Percentiles rank a stretch among this genome's conserved stretches.
These are phyloP conservation scores for Xenopus borealis DNA, from an alignment of 2,113 vertebrate species.

Conservation along the genomic window DNA sequence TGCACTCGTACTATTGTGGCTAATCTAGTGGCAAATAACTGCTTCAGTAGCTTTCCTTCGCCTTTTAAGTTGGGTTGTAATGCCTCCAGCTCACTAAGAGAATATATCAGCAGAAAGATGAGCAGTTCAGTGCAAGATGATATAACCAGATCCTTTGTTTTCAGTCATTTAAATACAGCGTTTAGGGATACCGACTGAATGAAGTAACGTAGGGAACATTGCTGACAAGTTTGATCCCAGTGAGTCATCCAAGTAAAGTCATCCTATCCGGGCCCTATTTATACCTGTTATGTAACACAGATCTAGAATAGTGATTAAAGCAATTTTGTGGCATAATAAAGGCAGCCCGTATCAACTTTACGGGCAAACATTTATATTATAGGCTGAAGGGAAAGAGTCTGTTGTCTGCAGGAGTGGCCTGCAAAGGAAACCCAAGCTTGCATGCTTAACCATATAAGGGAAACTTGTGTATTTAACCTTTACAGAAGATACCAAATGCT, in stretches of 20 bases:
- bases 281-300: not conserved
- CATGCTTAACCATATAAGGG: conserved; percentile 54
- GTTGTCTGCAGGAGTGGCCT: conserved; percentile 39
- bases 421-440: conserved; percentile 56
- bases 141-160: too few relatives aligned
- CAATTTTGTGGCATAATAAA: not conserved
- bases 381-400: conserved; percentile 40
- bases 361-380: not conserved
- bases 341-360: not conserved
- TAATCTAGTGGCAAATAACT: too few relatives aligned
- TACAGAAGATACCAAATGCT: conserved; percentile 52
- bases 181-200: too few relatives aligned
- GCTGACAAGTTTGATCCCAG: not conserved
- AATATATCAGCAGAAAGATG: too few relatives aligned
- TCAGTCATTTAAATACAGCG: too few relatives aligned
- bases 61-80: too few relatives aligned
- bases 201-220: too few relatives aligned
- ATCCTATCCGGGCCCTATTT: not conserved
- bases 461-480: conserved; percentile 47
- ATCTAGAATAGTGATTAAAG: not conserved
- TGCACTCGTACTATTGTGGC: too few relatives aligned
- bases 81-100: too few relatives aligned
- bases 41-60: too few relatives aligned
- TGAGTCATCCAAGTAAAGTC: not conserved
- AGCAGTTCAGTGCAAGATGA: too few relatives aligned